Base-by-base conservation (phyloP, 2,888 invertebrate species). In the Pyrocoelia pectoralis region DNA sequence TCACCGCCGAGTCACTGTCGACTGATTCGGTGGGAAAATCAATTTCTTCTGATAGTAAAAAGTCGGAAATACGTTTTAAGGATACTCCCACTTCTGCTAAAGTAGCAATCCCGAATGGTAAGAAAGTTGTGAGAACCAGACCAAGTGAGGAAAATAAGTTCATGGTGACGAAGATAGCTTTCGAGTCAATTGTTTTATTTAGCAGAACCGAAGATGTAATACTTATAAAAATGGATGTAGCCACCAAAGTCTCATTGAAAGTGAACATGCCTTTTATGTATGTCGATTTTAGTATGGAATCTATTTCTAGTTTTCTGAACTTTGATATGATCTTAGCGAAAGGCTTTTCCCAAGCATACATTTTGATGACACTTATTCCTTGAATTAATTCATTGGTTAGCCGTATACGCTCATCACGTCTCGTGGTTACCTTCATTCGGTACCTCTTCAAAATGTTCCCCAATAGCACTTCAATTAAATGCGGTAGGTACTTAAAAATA, bases 91-190 rank as follows among this genome's bases (percentile, higher is more conserved):
- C 88, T 82, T 94, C 93, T 18, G 15, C 17, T 3, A 46, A n/a
- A 3, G 10, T 4, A 1, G 17, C 15, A 10, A 46, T 10, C 0
- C 92, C 90, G 83, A 91, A 90, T 0, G 95, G 94, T 72, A 95
- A 92, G 82, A 92, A 94, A 8, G 94, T 89, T 0, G 92, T 93
- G 91, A 94, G 92, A 9, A 91, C 2, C 5, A 29, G 6, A 10
- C 24, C 28, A 14, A 50, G n/a, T 5, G 28, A 24, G n/a, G n/a
- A 28, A 14, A 10, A 50, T 13, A 50, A 28, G 14, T n/a, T 4
- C 28, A 14, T 28, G 8, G 18, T 28, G 1, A 50, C 28, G 12
- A 50, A 50, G 10, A 24, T 24, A 4, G 9, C 24, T 14, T 13
- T 50, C 2, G 28, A 9, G 9, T 28, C 24, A 6, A 50, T 3